Evolutionary conservation across 1,140 invertebrate genomes (phyloP).

Genomic region (Nomia melanderi): DNA sequence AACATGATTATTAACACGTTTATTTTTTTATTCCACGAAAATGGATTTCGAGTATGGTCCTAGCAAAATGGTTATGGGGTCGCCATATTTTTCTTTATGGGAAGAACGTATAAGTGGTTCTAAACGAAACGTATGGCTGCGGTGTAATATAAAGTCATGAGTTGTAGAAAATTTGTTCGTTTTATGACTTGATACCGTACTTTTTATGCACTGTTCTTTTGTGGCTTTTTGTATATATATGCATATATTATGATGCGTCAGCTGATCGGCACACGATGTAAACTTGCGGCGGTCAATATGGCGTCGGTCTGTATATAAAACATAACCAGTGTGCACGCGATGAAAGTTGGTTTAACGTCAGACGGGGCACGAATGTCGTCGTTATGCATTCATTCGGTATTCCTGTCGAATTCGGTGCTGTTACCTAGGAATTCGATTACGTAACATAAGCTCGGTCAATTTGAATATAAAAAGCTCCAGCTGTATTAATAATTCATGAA

Average conservation of each 20-base stretch:
- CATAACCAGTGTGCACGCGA: conserved; percentile 27
- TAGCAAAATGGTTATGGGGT: background rate
- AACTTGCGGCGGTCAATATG: conserved; percentile 7
- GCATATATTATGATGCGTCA: conserved; percentile 4
- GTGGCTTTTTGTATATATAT: background rate
- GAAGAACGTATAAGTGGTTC: background rate
- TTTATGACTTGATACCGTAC: background rate
- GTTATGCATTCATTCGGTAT: background rate
- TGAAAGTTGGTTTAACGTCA: background rate
- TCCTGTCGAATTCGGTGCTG: background rate
- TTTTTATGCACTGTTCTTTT: background rate
- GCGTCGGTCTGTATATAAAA: conserved; percentile 1
- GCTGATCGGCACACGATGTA: conserved; percentile 19
- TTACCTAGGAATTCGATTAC: background rate
- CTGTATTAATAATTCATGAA: background rate
- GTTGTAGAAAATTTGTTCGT: background rate
- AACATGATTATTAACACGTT: background rate
- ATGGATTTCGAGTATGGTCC: background rate
- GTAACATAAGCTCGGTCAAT: background rate
- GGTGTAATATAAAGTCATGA: background rate
- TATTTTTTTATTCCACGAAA: background rate
- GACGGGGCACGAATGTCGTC: background rate
- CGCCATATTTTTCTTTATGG: background rate
- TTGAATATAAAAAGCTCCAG: background rate
- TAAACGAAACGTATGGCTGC: background rate